These are phyloP conservation scores for Agrypnia vestita DNA, from an alignment of 1,140 invertebrate species.

Conservation along the genomic window DNA sequence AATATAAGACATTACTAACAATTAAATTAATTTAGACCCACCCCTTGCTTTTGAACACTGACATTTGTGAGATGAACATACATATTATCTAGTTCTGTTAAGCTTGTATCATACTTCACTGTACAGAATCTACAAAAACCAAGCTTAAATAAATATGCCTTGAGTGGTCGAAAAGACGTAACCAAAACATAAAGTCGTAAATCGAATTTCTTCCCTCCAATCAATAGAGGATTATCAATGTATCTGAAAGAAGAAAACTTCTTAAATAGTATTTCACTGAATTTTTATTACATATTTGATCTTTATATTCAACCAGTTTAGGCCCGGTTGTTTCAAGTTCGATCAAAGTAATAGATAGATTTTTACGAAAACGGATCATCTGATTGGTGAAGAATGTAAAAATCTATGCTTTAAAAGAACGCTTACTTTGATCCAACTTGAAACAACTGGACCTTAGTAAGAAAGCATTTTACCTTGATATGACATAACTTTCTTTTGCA, in stretches of 20 bases:
- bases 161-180: constrained; percentile 86
- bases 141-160: constrained; percentile 88
- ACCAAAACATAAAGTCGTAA: constrained; percentile 88
- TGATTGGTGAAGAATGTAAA: too few species aligned
- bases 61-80: constrained; percentile 94
- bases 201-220: constrained; percentile 92
- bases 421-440: too few species aligned
- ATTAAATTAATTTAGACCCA: constrained; percentile 67
- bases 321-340: too few species aligned
- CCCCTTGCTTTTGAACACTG: constrained; percentile 85
- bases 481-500: constrained; percentile 91
- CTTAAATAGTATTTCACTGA: too few species aligned
- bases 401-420: too few species aligned
- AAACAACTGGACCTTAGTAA: too few species aligned
- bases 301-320: too few species aligned
- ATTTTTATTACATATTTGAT: too few species aligned
- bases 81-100: constrained; percentile 87
- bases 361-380: too few species aligned
- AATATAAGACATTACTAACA: too few species aligned
- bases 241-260: constrained; percentile 73
- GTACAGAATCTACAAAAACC: constrained; percentile 88
- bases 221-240: constrained; percentile 88
- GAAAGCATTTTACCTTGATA: constrained; percentile 77
- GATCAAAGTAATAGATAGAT: too few species aligned
- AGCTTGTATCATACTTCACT: constrained; percentile 86